A percentile compares a stretch with the other conserved stretches of the same genome.
phyloP scores from a whole-genome alignment of 2,888 invertebrate species.

The Temnothorax rugatulus region DNA sequence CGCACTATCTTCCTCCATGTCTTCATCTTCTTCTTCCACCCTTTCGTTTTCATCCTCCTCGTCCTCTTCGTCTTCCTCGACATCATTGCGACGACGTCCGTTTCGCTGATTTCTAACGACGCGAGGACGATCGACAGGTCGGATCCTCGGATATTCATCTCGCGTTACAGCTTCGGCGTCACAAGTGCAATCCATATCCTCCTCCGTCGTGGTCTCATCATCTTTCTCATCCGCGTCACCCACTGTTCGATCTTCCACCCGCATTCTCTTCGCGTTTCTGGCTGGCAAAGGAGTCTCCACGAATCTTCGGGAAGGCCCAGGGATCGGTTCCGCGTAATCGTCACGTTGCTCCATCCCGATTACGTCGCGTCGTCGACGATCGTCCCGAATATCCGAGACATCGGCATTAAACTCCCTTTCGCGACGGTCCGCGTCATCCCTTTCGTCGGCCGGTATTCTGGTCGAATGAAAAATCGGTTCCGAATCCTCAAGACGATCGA shows the following conservation, averaged over 20 bases:
- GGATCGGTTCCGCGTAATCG: neutral
- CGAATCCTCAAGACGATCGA: neutral
- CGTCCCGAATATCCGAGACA: neutral
- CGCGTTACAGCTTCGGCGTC: neutral
- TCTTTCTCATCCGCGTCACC: constrained; percentile 4
- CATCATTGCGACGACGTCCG: neutral
- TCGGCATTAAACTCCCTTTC: neutral
- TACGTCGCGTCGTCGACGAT: neutral
- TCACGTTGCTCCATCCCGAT: constrained; percentile 7
- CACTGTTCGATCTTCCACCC: neutral
- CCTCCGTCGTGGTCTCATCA: constrained; percentile 19
- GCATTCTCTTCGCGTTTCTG: constrained; percentile 2
- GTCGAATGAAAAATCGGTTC: constrained; percentile 22
- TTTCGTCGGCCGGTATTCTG: neutral
- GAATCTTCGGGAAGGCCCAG: constrained; percentile 10
- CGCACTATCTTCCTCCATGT: neutral
- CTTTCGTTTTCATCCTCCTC: neutral
- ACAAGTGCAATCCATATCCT: constrained; percentile 18
- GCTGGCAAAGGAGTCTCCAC: too few relatives aligned
- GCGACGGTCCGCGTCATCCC: neutral
- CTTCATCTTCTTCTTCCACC: neutral
- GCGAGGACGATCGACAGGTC: neutral
- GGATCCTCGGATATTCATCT: neutral
- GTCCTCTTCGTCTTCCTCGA: neutral
- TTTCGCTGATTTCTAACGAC: neutral